Evolutionary conservation across 2,888 invertebrate genomes (phyloP).

Genomic region (Drosophila putrida): DNA sequence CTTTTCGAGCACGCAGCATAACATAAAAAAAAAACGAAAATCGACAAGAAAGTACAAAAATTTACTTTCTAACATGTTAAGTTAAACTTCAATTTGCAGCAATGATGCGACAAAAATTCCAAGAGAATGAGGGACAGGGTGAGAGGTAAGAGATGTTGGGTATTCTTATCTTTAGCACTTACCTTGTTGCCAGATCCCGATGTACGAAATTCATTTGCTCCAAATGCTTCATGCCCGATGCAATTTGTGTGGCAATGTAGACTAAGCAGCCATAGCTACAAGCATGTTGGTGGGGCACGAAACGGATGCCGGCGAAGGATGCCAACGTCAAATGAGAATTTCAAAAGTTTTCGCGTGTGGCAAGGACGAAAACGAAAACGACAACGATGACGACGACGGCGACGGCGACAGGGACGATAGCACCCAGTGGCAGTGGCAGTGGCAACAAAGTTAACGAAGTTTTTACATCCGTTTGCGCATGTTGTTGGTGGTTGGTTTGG

Average conservation of each 20-base stretch:
- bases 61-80: conserved; percentile 50
- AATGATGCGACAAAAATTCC: conserved; percentile 58
- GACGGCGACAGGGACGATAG: conserved; percentile 14
- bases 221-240: conserved; percentile 96
- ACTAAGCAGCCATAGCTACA: conserved; percentile 92
- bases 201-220: conserved; percentile 94
- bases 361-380: conserved; percentile 31
- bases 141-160: not conserved
- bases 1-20: conserved; percentile 40
- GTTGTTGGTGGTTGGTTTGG: conserved; percentile 61
- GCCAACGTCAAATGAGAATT: conserved; percentile 71
- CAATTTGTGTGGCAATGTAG: conserved; percentile 94
- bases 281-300: conserved; percentile 27
- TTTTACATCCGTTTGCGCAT: conserved; percentile 80
- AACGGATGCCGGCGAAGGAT: conserved; percentile 62
- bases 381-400: conserved; percentile 1
- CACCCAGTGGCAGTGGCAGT: conserved; percentile 22
- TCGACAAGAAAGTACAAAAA: conserved; percentile 4
- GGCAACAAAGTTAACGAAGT: conserved; percentile 81
- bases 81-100: conserved; percentile 64
- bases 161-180: conserved; percentile 80
- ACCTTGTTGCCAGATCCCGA: conserved; percentile 94
- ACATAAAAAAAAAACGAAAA: conserved; percentile 14
- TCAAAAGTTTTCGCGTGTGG: conserved; percentile 71
- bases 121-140: conserved; percentile 8